A percentile compares a stretch with the other conserved stretches of the same genome.
These are phyloP conservation scores for Naja naja DNA, from an alignment of 2,113 vertebrate species.

Conservation along the genomic window DNA sequence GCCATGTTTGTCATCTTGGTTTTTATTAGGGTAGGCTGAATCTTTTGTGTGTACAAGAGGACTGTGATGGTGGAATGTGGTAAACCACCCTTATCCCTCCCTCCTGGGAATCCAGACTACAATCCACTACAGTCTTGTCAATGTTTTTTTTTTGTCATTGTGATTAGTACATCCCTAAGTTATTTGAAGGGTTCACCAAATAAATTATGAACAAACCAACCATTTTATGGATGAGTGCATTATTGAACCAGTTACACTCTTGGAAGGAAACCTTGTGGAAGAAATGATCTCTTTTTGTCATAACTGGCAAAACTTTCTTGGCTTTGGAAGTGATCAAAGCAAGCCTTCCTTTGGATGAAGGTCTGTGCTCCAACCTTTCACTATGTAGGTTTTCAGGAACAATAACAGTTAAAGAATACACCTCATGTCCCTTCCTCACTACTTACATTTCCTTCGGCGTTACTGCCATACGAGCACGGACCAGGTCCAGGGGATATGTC, in stretches of 20 bases:
- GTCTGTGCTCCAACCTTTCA: not conserved
- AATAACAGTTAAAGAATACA: not conserved
- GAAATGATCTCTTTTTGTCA: not conserved
- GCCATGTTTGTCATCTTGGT: not conserved
- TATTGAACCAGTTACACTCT: not conserved
- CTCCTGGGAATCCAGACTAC: not conserved
- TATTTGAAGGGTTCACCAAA: not conserved
- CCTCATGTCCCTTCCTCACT: not conserved
- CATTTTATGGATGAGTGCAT: not conserved
- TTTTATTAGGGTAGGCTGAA: not conserved
- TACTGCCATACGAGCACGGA: constrained; percentile 96
- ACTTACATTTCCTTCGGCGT: constrained; percentile 97
- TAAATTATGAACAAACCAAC: not conserved
- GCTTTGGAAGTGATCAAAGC: not conserved
- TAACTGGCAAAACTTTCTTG: not conserved
- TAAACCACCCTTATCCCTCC: not conserved
- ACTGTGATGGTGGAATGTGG: not conserved
- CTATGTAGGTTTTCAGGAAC: not conserved
- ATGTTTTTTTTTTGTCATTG: not conserved
- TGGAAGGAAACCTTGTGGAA: not conserved
- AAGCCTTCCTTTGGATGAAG: not conserved
- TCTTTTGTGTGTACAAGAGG: not conserved
- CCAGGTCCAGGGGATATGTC: constrained; percentile 96
- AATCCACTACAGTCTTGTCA: not conserved
- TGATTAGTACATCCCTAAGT: not conserved